phyloP scores from a whole-genome alignment of 2,797 vertebrate species.

The Fistularia tabacaria region DNA sequence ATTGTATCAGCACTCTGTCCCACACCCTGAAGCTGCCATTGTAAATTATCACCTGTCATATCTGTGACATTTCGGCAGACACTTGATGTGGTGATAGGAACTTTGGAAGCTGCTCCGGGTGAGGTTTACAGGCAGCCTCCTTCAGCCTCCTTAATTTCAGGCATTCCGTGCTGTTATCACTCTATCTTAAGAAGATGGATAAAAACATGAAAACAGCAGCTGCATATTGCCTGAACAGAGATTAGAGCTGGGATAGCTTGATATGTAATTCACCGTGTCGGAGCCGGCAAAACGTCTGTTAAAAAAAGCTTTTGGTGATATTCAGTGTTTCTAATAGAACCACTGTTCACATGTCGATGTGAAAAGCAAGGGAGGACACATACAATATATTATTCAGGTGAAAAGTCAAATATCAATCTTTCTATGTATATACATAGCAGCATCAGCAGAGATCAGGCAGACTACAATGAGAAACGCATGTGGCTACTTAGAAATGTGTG shows the following conservation, averaged over 20 bases:
- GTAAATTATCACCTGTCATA: constrained; percentile 67
- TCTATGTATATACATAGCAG: constrained; percentile 46
- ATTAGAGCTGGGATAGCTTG: constrained; percentile 61
- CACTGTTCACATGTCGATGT: constrained; percentile 19
- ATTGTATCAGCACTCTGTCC: constrained; percentile 29
- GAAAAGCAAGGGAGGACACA: constrained; percentile 4
- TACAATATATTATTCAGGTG: too few species aligned
- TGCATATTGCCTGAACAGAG: constrained; percentile 57
- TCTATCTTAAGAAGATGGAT: constrained; percentile 67
- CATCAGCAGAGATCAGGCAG: constrained; percentile 57
- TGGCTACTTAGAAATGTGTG: constrained; percentile 74
- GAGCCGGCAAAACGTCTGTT: constrained; percentile 23
- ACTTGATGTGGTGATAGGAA: constrained; percentile 51
- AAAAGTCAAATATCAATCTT: constrained; percentile 8
- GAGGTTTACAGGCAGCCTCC: constrained; percentile 15
- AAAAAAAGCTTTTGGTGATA: constrained; percentile 30
- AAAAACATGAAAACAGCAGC: constrained; percentile 54
- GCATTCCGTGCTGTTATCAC: constrained; percentile 54
- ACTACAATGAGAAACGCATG: constrained; percentile 63
- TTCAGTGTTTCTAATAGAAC: constrained; percentile 11
- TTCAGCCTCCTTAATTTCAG: constrained; percentile 19
- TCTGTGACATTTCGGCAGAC: constrained; percentile 57
- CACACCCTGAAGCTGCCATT: constrained; percentile 31
- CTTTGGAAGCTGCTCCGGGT: constrained; percentile 25
- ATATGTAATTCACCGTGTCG: constrained; percentile 58